Conservation (phyloP, 2,888 invertebrate genomes). For the Rhogogaster chlorosoma region DNA sequence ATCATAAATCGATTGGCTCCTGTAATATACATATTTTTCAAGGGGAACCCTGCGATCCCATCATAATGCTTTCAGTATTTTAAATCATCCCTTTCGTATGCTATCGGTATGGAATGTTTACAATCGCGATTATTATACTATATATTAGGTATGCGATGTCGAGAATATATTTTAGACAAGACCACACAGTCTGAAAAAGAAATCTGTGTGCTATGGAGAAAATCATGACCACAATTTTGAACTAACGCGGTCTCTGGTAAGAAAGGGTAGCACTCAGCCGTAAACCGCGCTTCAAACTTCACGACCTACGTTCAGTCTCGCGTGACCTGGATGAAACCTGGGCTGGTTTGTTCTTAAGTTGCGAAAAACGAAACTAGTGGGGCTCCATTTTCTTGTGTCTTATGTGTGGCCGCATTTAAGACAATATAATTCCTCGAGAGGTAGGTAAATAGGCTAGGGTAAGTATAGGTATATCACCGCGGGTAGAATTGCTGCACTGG, state of each 20-base stretch:
- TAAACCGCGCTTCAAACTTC: constrained; percentile 30
- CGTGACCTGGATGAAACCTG: neutral
- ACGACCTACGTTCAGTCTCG: constrained; percentile 26
- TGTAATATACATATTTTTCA: constrained; percentile 25
- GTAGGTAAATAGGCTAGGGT: constrained; percentile 25
- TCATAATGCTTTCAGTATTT: constrained; percentile 14
- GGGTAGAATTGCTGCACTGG: constrained; percentile 7
- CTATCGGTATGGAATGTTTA: neutral
- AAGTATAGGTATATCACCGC: constrained; percentile 3
- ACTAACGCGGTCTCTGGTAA: neutral
- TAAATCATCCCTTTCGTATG: neutral
- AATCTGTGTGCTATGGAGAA: constrained; percentile 28
- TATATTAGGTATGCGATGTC: neutral
- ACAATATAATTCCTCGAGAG: constrained; percentile 1
- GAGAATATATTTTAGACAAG: neutral
- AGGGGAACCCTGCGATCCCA: neutral
- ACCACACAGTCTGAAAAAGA: neutral
- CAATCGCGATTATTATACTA: neutral
- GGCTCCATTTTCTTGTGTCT: neutral
- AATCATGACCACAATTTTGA: constrained; percentile 13
- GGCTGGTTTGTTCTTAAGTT: constrained; percentile 25
- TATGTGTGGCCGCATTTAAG: constrained; percentile 16
- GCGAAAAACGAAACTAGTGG: constrained; percentile 8
- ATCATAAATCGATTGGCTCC: constrained; percentile 36
- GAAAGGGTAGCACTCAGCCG: constrained; percentile 14